Percentiles rank a stretch among this genome's conserved stretches.
phyloP scores from a whole-genome alignment of 2,797 vertebrate species.

The Poeciliopsis turneri region DNA sequence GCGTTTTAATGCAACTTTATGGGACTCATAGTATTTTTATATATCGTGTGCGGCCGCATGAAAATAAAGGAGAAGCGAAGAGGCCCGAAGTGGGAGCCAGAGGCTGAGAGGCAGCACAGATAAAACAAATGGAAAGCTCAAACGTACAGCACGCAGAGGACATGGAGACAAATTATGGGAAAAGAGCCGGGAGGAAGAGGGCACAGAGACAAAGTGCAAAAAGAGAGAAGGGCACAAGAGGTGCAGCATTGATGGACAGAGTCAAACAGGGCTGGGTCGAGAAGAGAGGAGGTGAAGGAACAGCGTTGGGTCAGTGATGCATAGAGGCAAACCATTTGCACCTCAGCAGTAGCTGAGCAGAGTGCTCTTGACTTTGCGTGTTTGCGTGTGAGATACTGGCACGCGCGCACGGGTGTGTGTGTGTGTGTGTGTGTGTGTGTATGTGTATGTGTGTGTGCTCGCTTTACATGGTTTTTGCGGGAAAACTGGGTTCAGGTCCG shows the following conservation, averaged over 20 bases:
- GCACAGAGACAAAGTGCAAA: slow-evolving; percentile 44
- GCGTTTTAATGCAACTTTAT: neutral
- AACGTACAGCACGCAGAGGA: slow-evolving; percentile 51
- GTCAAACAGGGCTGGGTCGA: slow-evolving; percentile 66
- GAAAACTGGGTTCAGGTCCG: slow-evolving; percentile 59
- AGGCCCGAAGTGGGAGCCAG: slow-evolving; percentile 20
- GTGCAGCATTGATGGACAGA: slow-evolving; percentile 67
- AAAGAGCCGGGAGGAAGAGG: slow-evolving; percentile 9
- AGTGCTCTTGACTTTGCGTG: slow-evolving; percentile 56
- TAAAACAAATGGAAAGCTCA: slow-evolving; percentile 39
- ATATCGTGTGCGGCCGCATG: neutral
- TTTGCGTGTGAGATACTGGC: slow-evolving; percentile 17
- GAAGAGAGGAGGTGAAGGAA: slow-evolving; percentile 64
- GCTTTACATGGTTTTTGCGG: slow-evolving; percentile 45
- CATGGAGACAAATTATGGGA: slow-evolving; percentile 50
- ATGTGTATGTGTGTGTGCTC: neutral
- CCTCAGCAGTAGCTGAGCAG: slow-evolving; percentile 69
- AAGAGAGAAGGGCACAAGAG: slow-evolving; percentile 42
- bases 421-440: neutral
- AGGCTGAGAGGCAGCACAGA: slow-evolving; percentile 36
- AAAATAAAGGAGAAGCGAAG: neutral
- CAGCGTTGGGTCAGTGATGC: slow-evolving; percentile 64
- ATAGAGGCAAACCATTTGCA: slow-evolving; percentile 74
- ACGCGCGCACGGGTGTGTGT: neutral
- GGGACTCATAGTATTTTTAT: neutral